Conservation (phyloP, 2,888 invertebrate genomes). For the Celastrina argiolus region DNA sequence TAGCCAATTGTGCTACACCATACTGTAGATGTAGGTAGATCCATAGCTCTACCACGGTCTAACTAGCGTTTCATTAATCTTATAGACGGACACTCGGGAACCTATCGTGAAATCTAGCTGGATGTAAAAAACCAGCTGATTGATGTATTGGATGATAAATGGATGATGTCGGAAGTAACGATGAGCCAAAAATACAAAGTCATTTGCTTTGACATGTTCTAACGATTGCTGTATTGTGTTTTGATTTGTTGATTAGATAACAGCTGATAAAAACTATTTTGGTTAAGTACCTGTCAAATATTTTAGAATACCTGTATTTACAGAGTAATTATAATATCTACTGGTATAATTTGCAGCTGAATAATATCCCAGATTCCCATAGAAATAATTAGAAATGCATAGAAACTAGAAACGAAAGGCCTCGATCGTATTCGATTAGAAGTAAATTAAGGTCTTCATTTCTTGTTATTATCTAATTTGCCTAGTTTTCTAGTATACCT, state of each 20-base stretch:
- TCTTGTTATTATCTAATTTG: too few species aligned
- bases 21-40: too few species aligned
- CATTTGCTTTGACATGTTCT: constrained; percentile 3
- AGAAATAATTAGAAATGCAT: too few species aligned
- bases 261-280: background rate
- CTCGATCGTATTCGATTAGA: too few species aligned
- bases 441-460: too few species aligned
- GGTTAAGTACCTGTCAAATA: background rate
- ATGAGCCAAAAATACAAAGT: constrained; percentile 11
- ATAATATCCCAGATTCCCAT: too few species aligned
- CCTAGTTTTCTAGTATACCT: too few species aligned
- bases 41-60: too few species aligned
- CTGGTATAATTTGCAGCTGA: too few species aligned
- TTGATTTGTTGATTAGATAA: constrained; percentile 7
- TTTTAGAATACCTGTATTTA: background rate
- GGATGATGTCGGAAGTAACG: constrained; percentile 3
- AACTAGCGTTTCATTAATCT: background rate
- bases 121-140: constrained; percentile 1
- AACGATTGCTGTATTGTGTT: background rate
- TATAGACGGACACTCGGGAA: background rate
- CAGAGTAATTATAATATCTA: too few species aligned
- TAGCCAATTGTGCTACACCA: too few species aligned
- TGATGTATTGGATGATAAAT: constrained; percentile 17
- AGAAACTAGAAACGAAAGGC: too few species aligned
- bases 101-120: constrained; percentile 13